phyloP scores from a whole-genome alignment of 2,113 vertebrate genomes.

The Pseudopipra pipra region DNA sequence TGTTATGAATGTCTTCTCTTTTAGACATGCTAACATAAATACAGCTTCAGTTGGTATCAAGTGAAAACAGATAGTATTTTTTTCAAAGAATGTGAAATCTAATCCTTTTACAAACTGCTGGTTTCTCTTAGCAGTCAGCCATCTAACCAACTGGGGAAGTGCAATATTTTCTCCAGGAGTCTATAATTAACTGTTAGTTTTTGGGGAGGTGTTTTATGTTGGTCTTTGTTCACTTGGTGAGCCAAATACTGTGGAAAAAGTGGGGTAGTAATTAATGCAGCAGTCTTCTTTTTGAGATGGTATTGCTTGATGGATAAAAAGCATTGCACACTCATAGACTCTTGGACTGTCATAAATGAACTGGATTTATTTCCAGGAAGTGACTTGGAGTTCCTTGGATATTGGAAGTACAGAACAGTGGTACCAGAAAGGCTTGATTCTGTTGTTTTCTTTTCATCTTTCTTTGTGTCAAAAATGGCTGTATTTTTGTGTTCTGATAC shows the following conservation, averaged over 20 bases:
- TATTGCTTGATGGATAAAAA: not conserved
- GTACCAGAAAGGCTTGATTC: not conserved
- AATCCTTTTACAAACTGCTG: not conserved
- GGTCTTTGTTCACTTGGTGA: not conserved
- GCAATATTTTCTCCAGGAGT: not conserved
- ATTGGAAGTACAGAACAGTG: not conserved
- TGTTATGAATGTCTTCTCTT: not conserved
- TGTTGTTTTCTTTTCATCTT: not conserved
- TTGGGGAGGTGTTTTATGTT: not conserved
- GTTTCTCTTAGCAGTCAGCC: not conserved
- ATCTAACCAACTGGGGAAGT: not conserved
- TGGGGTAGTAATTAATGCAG: not conserved
- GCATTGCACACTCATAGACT: not conserved
- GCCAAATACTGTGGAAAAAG: not conserved
- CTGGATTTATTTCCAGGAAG: not conserved
- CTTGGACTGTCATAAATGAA: not conserved
- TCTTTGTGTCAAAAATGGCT: not conserved
- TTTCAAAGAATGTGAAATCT: constrained; percentile 17
- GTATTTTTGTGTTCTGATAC: not conserved
- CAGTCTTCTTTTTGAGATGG: not conserved
- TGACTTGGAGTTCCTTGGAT: not conserved
- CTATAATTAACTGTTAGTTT: not conserved
- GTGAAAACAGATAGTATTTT: not conserved
- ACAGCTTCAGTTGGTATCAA: not conserved
- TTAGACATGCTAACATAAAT: not conserved